Conservation (phyloP, 2,113 vertebrate genomes). For the Hemibagrus wyckioides region DNA sequence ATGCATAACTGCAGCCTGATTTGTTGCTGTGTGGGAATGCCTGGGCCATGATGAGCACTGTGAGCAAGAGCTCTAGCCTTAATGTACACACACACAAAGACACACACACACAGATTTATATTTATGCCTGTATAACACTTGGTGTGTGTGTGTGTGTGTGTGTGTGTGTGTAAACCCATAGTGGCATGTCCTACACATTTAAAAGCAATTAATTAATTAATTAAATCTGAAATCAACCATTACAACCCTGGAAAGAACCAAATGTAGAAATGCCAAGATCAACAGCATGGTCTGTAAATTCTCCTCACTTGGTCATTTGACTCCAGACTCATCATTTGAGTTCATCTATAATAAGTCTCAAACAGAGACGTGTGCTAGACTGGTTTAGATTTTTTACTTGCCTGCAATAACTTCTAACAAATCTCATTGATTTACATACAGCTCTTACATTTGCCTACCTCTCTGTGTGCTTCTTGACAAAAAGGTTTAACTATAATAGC, state of each 20-base stretch:
- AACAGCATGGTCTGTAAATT: not conserved
- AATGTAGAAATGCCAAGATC: not conserved
- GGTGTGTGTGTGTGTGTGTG: too few species aligned
- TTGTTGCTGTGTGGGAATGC: slow-evolving; percentile 69
- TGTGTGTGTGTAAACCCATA: not conserved
- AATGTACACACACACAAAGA: not conserved
- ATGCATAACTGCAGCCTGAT: slow-evolving; percentile 68
- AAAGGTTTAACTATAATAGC: not conserved
- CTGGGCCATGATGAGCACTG: slow-evolving; percentile 23
- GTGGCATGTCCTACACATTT: not conserved
- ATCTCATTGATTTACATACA: not conserved
- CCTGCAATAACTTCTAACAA: not conserved
- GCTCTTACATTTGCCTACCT: not conserved
- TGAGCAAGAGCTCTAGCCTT: slow-evolving; percentile 45
- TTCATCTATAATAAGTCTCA: not conserved
- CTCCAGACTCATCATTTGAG: not conserved
- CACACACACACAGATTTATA: not conserved
- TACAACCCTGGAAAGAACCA: not conserved
- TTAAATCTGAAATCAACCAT: not conserved
- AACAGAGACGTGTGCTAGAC: not conserved
- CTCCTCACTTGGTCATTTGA: not conserved
- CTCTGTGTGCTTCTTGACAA: not conserved
- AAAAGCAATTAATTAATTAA: not conserved
- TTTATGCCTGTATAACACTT: not conserved
- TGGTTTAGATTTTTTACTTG: not conserved